These are phyloP conservation scores for Sebastes steindachneri DNA, from an alignment of 2,797 vertebrate genomes.

Conservation along the genomic window DNA sequence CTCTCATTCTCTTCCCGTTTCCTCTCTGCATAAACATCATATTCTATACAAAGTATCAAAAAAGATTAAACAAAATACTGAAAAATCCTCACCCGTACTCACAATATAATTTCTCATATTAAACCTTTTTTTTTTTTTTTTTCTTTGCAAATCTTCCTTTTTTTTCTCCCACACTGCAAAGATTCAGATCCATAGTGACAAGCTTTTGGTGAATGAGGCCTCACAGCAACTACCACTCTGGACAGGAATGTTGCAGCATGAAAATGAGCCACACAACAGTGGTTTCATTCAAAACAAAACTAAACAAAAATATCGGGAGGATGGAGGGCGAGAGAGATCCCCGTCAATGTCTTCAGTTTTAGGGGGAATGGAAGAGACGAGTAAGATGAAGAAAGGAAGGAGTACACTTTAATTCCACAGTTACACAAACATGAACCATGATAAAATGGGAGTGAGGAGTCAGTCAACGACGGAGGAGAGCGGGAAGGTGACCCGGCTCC, in stretches of 20 bases:
- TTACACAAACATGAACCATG: slow-evolving; percentile 56
- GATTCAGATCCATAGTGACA: slow-evolving; percentile 67
- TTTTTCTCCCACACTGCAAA: slow-evolving; percentile 53
- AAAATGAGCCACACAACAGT: slow-evolving; percentile 69
- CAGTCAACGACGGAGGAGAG: slow-evolving; percentile 12
- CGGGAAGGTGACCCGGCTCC: slow-evolving; percentile 3
- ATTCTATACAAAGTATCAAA: slow-evolving; percentile 84
- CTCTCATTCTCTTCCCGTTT: slow-evolving; percentile 55
- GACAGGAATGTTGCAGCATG: slow-evolving; percentile 89
- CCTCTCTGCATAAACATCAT: slow-evolving; percentile 63
- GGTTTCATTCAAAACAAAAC: slow-evolving; percentile 67
- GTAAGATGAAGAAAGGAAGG: slow-evolving; percentile 36
- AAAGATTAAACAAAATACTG: slow-evolving; percentile 77
- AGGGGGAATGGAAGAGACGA: slow-evolving; percentile 30
- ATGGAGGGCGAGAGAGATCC: slow-evolving; percentile 28
- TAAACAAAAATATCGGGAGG: slow-evolving; percentile 40
- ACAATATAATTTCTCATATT: slow-evolving; percentile 73
- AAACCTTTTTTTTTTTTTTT: slow-evolving; percentile 39
- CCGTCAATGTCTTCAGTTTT: slow-evolving; percentile 25
- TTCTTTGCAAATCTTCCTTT: slow-evolving; percentile 31
- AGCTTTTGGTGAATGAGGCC: slow-evolving; percentile 34
- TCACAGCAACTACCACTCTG: slow-evolving; percentile 48
- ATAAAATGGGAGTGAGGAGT: slow-evolving; percentile 39
- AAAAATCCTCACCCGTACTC: slow-evolving; percentile 78
- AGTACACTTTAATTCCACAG: slow-evolving; percentile 58